These are phyloP conservation scores for Pterois miles DNA, from an alignment of 2,797 vertebrate species.

Conservation along the genomic window DNA sequence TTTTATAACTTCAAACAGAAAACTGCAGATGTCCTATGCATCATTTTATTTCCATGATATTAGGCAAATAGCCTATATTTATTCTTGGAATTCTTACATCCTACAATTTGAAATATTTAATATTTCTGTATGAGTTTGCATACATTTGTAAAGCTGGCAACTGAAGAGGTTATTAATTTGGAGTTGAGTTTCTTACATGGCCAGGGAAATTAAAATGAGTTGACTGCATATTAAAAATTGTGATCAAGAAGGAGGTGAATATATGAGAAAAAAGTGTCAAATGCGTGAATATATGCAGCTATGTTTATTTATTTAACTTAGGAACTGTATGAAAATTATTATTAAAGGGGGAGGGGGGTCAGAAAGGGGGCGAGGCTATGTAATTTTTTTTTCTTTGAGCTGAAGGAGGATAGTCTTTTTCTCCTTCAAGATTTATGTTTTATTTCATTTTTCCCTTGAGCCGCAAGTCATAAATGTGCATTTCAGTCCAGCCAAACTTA, in stretches of 20 bases:
- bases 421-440: not conserved
- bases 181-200: not conserved
- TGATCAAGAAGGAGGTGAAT: not conserved
- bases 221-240: not conserved
- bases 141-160: not conserved
- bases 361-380: not conserved
- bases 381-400: not conserved
- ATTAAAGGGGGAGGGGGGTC: not conserved
- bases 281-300: not conserved
- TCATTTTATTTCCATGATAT: not conserved
- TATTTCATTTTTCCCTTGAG: not conserved
- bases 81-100: not conserved
- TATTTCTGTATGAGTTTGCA: not conserved
- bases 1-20: constrained; percentile 25
- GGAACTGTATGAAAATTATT: not conserved
- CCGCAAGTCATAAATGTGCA: not conserved
- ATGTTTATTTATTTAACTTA: not conserved
- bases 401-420: not conserved
- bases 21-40: not conserved
- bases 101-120: not conserved
- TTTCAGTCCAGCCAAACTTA: not conserved
- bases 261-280: not conserved
- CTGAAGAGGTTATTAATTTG: not conserved
- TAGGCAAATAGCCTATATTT: not conserved
- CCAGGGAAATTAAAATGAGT: not conserved